Evolutionary conservation across 2,113 vertebrate species (phyloP).

Genomic region (Hoplias malabaricus): DNA sequence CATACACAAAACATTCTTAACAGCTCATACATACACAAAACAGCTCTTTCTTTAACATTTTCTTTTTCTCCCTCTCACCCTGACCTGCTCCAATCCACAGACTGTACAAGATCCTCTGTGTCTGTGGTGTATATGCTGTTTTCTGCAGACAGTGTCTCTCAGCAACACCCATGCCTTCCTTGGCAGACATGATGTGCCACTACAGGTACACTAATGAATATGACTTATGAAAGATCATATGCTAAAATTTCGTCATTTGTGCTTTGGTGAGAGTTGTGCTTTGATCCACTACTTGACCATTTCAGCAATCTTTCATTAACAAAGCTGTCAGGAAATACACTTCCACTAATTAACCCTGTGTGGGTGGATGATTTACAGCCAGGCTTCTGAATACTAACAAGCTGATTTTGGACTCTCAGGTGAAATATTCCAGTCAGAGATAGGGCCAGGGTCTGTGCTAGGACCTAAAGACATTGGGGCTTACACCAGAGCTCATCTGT

Average conservation of each 20-base stretch:
- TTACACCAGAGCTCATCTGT: too few relatives aligned
- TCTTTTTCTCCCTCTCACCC: neutral
- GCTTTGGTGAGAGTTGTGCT: neutral
- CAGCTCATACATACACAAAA: neutral
- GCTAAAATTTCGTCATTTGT: neutral
- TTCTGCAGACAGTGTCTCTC: conserved; percentile 1
- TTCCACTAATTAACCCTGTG: neutral
- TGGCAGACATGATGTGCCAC: neutral
- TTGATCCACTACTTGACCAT: neutral
- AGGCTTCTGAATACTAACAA: neutral
- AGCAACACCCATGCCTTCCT: neutral
- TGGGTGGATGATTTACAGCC: neutral
- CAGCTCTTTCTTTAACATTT: neutral
- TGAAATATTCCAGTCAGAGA: too few relatives aligned
- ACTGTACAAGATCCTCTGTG: neutral
- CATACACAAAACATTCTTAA: neutral
- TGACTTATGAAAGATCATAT: neutral
- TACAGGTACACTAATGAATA: conserved; percentile 35
- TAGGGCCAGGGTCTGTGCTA: too few relatives aligned
- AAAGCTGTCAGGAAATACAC: neutral
- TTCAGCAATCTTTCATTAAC: neutral
- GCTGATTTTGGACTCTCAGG: too few relatives aligned
- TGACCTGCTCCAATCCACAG: neutral
- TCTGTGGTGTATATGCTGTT: neutral
- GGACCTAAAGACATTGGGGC: too few relatives aligned